A percentile compares a stretch with the other conserved stretches of the same genome.
phyloP scores from a whole-genome alignment of 2,113 vertebrate genomes.

The Cervus canadensis region DNA sequence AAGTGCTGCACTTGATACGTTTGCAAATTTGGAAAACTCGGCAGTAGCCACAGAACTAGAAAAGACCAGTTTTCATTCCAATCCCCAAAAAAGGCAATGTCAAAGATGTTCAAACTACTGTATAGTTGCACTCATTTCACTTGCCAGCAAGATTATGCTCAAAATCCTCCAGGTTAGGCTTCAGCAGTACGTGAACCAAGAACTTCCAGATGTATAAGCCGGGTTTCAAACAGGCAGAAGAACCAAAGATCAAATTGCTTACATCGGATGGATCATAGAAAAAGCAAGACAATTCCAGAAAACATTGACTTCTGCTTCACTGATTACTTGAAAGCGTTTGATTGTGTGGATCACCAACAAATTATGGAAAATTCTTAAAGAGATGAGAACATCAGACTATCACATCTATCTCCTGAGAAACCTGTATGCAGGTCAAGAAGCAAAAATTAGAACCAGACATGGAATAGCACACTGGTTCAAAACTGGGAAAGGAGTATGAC shows the following conservation, averaged over 20 bases:
- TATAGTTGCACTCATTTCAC: accelerated
- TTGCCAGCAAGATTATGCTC: background rate
- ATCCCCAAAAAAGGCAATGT: background rate
- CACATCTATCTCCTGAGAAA: background rate
- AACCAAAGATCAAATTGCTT: background rate
- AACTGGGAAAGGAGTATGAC: background rate
- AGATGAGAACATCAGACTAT: background rate
- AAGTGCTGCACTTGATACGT: background rate
- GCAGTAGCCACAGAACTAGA: background rate
- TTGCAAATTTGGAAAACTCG: background rate
- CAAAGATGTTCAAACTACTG: background rate
- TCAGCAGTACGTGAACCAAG: background rate
- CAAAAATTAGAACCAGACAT: background rate
- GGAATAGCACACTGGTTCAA: background rate
- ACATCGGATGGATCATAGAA: background rate
- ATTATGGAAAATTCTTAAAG: background rate
- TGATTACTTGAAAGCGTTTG: background rate
- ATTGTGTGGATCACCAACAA: background rate
- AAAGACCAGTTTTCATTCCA: background rate
- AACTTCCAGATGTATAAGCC: background rate
- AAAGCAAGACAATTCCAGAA: background rate
- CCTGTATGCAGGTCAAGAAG: background rate
- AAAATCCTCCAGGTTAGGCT: background rate
- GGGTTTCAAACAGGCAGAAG: background rate
- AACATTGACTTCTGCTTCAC: background rate